Evolutionary conservation across 2,797 vertebrate species (phyloP).

Genomic region (Xenopus petersii): DNA sequence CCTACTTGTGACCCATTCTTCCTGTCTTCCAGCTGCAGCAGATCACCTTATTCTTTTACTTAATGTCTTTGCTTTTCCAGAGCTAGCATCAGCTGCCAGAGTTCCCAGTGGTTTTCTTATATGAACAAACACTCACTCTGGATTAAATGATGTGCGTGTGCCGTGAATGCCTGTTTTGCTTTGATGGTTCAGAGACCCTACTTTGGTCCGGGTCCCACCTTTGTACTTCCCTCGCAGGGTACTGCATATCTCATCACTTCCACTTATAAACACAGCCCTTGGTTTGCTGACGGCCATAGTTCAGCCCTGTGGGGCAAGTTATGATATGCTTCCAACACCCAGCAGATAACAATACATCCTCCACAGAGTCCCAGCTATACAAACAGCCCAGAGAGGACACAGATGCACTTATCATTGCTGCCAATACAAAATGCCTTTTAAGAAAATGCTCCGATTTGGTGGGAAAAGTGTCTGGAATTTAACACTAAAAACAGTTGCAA

Average conservation of each 20-base stretch:
- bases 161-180: not conserved
- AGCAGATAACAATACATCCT: constrained; percentile 16
- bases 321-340: constrained; percentile 13
- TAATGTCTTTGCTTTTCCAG: not conserved
- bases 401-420: constrained; percentile 2
- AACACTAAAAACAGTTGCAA: no score
- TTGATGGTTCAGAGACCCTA: constrained; percentile 4
- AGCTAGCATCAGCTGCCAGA: not conserved
- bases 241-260: constrained; percentile 1
- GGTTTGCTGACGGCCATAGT: constrained; percentile 3
- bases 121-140: constrained; percentile 1
- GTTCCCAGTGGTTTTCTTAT: not conserved
- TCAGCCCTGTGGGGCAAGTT: not conserved
- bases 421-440: constrained; percentile 9
- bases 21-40: constrained; percentile 4
- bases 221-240: not conserved
- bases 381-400: constrained; percentile 19
- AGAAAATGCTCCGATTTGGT: not conserved
- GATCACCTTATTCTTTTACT: constrained; percentile 1
- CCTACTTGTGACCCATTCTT: not conserved
- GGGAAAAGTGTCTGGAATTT: no score
- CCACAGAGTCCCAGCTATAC: constrained; percentile 27
- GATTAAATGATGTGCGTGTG: constrained; percentile 7
- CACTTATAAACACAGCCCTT: constrained; percentile 2
- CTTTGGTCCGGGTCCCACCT: constrained; percentile 10